Evolutionary conservation across 2,888 invertebrate genomes (phyloP).

Genomic region (Dusona sp.): DNA sequence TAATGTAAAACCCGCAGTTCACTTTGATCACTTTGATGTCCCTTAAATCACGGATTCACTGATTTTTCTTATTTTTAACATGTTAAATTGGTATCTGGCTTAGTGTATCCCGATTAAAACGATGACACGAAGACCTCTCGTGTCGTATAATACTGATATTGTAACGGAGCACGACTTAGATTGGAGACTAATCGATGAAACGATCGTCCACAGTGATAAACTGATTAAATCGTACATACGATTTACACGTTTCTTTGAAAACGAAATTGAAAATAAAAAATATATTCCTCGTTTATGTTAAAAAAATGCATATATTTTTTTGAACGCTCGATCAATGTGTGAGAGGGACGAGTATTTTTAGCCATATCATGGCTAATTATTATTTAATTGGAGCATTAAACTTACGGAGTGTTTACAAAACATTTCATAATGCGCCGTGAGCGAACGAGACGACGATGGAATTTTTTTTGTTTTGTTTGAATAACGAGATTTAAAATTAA

Average conservation of each 20-base stretch:
- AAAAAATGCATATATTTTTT: background rate
- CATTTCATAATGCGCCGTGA: background rate
- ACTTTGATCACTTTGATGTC: background rate
- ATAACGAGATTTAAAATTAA: background rate
- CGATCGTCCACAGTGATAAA: background rate
- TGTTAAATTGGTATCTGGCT: background rate
- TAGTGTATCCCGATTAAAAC: background rate
- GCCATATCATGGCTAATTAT: background rate
- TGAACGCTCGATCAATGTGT: background rate
- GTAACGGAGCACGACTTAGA: background rate
- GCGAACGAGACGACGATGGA: background rate
- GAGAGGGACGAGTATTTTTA: background rate
- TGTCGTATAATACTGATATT: background rate
- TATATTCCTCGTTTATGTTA: background rate
- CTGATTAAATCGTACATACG: background rate
- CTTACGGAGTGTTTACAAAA: conserved; percentile 14
- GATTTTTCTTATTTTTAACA: background rate
- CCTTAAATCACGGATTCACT: background rate
- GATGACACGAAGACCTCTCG: background rate
- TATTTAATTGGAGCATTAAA: background rate
- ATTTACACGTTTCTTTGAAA: background rate
- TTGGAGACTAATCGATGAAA: background rate
- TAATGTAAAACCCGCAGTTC: background rate
- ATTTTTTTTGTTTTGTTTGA: background rate
- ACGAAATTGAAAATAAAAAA: background rate